phyloP scores from a whole-genome alignment of 2,888 invertebrate species.

The Clusia tigrina region DNA sequence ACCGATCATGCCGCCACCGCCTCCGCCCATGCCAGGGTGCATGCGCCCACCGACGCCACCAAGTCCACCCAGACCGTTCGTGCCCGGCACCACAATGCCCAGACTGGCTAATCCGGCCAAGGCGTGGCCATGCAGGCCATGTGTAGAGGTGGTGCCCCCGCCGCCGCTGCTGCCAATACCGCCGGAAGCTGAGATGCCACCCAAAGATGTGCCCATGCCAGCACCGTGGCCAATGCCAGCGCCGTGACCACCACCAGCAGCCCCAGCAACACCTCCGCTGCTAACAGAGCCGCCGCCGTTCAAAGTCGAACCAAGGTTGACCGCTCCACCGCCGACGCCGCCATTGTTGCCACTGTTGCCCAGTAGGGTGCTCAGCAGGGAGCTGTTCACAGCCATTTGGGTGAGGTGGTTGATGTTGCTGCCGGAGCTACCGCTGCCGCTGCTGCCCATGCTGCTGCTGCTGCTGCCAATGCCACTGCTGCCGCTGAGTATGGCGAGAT shows the following conservation, averaged over 20 bases:
- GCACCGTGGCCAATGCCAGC: background rate
- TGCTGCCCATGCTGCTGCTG: slow-evolving; percentile 19
- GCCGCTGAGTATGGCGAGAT: slow-evolving; percentile 33
- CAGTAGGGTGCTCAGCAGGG: slow-evolving; percentile 48
- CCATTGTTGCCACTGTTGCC: slow-evolving; percentile 25
- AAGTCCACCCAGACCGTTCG: slow-evolving; percentile 28
- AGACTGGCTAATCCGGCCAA: slow-evolving; percentile 52
- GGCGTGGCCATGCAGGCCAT: slow-evolving; percentile 43
- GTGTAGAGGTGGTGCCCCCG: background rate
- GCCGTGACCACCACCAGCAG: too few species aligned
- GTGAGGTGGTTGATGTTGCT: slow-evolving; percentile 34
- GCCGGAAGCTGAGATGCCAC: background rate
- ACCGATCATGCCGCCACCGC: slow-evolving; percentile 35
- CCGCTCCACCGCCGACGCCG: background rate
- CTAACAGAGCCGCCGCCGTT: slow-evolving; percentile 22
- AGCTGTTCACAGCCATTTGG: slow-evolving; percentile 45
- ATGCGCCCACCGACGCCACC: slow-evolving; percentile 34
- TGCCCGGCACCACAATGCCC: slow-evolving; percentile 51
- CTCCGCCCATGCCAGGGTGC: slow-evolving; percentile 32
- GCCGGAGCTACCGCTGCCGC: slow-evolving; percentile 16
- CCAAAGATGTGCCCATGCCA: too few species aligned
- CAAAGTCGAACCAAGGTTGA: slow-evolving; percentile 8
- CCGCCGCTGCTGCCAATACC: background rate
- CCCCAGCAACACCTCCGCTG: slow-evolving; percentile 7
- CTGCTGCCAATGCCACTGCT: slow-evolving; percentile 15